Percentiles rank a stretch among this genome's conserved stretches.
These are phyloP conservation scores for Nycteola revayana DNA, from an alignment of 2,888 invertebrate genomes.

Conservation along the genomic window DNA sequence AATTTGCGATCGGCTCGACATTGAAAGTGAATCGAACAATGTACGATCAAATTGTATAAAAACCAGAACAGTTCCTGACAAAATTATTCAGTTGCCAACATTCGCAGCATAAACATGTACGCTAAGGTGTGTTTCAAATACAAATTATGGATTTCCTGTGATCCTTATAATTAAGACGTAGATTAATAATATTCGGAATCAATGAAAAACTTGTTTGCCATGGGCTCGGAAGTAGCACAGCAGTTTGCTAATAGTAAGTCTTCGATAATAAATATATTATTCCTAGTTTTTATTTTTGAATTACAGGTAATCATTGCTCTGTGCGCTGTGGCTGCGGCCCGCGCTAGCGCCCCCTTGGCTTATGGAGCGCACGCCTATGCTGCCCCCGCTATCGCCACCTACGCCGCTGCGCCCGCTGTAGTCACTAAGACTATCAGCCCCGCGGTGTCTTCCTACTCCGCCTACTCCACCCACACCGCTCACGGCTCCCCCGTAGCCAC, in stretches of 20 bases:
- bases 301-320: conserved; percentile 81
- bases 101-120: conserved; percentile 76
- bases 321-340: conserved; percentile 82
- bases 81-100: conserved; percentile 80
- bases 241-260: background rate
- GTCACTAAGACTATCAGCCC: conserved; percentile 52
- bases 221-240: background rate
- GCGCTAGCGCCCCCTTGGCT: conserved; percentile 77
- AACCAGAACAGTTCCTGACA: conserved; percentile 65
- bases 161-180: too few relatives aligned
- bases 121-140: conserved; percentile 55
- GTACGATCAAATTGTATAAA: conserved; percentile 65
- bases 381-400: conserved; percentile 39
- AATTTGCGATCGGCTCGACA: conserved; percentile 64
- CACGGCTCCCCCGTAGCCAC: conserved; percentile 40
- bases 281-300: conserved; percentile 20
- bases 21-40: conserved; percentile 74
- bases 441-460: conserved; percentile 60
- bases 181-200: too few relatives aligned
- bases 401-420: conserved; percentile 47
- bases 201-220: too few relatives aligned
- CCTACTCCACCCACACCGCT: conserved; percentile 47
- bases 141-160: too few relatives aligned
- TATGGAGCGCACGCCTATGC: conserved; percentile 65
- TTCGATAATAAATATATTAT: background rate